These are phyloP conservation scores for Quadroppia sp. DNA, from an alignment of 2,888 invertebrate species.

Conservation along the genomic window DNA sequence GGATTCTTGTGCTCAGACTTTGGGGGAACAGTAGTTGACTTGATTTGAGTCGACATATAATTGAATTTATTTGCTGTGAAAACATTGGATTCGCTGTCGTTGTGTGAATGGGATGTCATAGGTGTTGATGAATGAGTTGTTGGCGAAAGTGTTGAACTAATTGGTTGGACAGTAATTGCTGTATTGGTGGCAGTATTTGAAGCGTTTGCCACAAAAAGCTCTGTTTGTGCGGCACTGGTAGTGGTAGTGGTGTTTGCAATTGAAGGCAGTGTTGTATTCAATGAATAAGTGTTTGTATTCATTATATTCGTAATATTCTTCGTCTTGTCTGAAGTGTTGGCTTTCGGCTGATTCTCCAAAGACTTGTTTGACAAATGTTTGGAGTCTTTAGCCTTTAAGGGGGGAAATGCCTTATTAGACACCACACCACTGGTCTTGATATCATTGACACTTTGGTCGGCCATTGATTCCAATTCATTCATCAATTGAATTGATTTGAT, in stretches of 20 bases:
- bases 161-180: neutral
- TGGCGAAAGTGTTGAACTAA: constrained; percentile 14
- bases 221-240: neutral
- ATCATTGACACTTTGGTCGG: constrained; percentile 11
- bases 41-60: neutral
- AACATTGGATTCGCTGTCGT: neutral
- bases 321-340: neutral
- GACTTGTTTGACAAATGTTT: constrained; percentile 6
- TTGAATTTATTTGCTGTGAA: neutral
- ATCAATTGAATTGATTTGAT: constrained; percentile 17
- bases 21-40: constrained; percentile 16
- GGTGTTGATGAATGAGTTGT: neutral
- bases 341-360: constrained; percentile 12
- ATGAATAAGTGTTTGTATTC: neutral
- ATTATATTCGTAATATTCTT: neutral
- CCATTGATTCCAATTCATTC: neutral
- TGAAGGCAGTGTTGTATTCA: constrained; percentile 18
- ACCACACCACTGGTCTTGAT: constrained; percentile 3
- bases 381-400: neutral
- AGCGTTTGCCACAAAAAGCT: neutral
- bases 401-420: neutral
- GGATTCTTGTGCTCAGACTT: constrained; percentile 25
- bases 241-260: neutral
- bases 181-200: neutral
- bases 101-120: neutral